These are phyloP conservation scores for Macrotrachela quadricornifera DNA, from an alignment of 1,140 invertebrate species.

Conservation along the genomic window DNA sequence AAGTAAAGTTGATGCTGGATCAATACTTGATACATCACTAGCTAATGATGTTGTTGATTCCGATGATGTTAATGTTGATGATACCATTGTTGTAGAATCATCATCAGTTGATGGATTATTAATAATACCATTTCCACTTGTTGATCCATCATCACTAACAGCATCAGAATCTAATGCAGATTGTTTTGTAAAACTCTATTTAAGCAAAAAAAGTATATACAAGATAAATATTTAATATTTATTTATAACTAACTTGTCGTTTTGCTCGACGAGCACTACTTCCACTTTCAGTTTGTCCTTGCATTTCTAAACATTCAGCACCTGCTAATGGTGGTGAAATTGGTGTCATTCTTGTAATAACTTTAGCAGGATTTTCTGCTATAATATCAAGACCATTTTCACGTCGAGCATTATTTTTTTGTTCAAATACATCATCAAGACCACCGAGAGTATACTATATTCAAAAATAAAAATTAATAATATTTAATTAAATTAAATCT, in stretches of 20 bases:
- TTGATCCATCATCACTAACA: no score
- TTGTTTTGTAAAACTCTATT: no score
- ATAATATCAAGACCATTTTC: slow-evolving; percentile 47
- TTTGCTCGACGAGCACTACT: no score
- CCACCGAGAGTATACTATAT: slow-evolving; percentile 57
- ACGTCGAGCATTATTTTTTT: slow-evolving; percentile 50
- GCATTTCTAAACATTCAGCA: no score
- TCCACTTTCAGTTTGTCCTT: no score
- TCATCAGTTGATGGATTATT: no score
- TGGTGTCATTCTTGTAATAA: slow-evolving; percentile 70
- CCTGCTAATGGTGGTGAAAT: slow-evolving; percentile 56
- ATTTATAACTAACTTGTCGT: no score
- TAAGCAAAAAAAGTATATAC: no score
- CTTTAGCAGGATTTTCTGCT: slow-evolving; percentile 75
- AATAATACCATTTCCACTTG: no score
- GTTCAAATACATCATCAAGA: slow-evolving; percentile 49
- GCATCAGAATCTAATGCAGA: no score
- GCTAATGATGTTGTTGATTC: slow-evolving; percentile 14
- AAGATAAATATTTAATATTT: no score
- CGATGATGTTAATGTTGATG: slow-evolving; percentile 7
- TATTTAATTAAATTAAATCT: slow-evolving; percentile 34
- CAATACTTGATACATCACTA: background rate
- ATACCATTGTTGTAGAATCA: slow-evolving; percentile 19
- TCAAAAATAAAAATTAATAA: no score
- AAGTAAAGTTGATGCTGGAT: slow-evolving; percentile 9